phyloP scores from a whole-genome alignment of 2,888 invertebrate species.

The Drosophila fungiperda region DNA sequence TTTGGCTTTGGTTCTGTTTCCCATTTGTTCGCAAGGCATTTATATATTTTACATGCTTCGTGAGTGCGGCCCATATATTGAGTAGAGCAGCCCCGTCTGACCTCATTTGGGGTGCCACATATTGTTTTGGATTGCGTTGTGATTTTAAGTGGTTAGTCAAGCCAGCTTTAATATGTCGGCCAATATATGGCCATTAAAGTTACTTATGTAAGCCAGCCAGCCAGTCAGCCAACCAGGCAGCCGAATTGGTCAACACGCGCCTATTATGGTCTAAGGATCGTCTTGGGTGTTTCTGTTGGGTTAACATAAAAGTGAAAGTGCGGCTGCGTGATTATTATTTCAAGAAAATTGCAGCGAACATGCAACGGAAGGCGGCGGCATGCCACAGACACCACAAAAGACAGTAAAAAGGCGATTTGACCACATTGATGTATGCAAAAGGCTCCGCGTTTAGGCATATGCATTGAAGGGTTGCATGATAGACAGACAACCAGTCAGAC shows the following conservation, averaged over 20 bases:
- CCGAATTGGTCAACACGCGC: background rate
- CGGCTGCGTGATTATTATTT: constrained; percentile 66
- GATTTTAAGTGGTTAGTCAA: constrained; percentile 56
- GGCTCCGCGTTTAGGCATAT: background rate
- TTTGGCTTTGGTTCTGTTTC: constrained; percentile 24
- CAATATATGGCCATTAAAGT: constrained; percentile 2
- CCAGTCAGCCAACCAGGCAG: background rate
- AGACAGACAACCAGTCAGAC: background rate
- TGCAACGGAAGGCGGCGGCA: constrained; percentile 49
- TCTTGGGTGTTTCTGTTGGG: constrained; percentile 25
- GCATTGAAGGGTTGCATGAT: constrained; percentile 10
- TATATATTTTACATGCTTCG: constrained; percentile 51
- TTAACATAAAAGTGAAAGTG: constrained; percentile 74
- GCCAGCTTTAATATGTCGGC: constrained; percentile 20
- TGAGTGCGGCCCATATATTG: constrained; percentile 70
- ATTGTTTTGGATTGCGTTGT: constrained; percentile 33
- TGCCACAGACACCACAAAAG: constrained; percentile 57
- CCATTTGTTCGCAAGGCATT: constrained; percentile 4
- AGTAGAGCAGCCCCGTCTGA: constrained; percentile 45
- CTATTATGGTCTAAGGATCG: constrained; percentile 22
- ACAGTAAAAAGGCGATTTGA: constrained; percentile 28
- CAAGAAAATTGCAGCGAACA: constrained; percentile 70
- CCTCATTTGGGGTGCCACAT: constrained; percentile 63
- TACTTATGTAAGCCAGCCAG: constrained; percentile 56
- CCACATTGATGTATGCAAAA: constrained; percentile 45